phyloP scores from a whole-genome alignment of 2,888 invertebrate genomes.

The Trachelus troglodyta region DNA sequence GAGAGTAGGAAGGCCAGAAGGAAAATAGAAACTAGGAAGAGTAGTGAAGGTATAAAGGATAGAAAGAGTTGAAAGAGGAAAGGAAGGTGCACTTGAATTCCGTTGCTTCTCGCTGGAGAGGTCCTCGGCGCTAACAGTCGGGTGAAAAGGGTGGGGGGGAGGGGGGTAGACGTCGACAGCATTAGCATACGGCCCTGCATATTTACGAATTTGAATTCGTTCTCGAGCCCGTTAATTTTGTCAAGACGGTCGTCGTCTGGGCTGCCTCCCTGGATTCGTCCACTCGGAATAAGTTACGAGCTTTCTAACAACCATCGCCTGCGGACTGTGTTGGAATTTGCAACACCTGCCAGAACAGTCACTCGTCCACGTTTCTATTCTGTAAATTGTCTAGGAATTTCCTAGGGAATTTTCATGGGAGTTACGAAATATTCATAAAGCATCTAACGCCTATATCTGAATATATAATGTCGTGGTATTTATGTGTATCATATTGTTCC shows the following conservation, averaged over 20 bases:
- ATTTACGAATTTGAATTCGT: slow-evolving; percentile 18
- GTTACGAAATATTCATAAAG: not conserved
- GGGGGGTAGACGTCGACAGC: not conserved
- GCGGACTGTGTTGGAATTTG: not conserved
- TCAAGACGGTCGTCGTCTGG: slow-evolving; percentile 1
- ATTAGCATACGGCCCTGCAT: slow-evolving; percentile 16
- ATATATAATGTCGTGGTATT: not conserved
- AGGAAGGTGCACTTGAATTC: not conserved
- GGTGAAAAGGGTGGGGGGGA: not conserved
- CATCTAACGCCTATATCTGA: not conserved
- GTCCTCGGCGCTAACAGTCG: not conserved
- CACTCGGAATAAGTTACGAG: not conserved
- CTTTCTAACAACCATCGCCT: not conserved
- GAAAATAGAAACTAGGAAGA: not conserved
- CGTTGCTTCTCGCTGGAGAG: not conserved
- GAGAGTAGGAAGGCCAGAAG: not conserved
- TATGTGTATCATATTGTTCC: not conserved
- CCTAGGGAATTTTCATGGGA: not conserved
- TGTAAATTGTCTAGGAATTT: not conserved
- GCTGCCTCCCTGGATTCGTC: not conserved
- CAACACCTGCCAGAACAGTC: not conserved
- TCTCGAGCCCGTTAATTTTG: slow-evolving; percentile 16
- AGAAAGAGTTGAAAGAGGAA: not conserved
- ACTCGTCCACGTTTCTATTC: not conserved
- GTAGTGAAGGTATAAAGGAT: not conserved